phyloP scores from a whole-genome alignment of 1,140 invertebrate species.

The Heterodera carotae region DNA sequence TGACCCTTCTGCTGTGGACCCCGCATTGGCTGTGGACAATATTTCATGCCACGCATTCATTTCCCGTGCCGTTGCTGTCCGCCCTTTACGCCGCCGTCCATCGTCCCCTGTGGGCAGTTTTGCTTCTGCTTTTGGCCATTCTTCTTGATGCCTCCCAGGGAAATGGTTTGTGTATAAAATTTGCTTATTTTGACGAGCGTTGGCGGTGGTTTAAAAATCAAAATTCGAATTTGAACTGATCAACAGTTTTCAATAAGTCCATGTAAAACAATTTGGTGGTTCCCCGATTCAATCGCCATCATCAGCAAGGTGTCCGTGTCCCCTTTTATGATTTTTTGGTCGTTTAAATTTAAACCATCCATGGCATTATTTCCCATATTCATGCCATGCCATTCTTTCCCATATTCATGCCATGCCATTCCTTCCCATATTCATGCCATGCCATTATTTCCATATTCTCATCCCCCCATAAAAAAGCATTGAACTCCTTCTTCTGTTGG shows the following conservation, averaged over 20 bases:
- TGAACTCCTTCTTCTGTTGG: slow-evolving; percentile 44
- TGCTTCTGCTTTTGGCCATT: slow-evolving; percentile 32
- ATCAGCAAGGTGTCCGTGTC: neutral
- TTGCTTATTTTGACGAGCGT: neutral
- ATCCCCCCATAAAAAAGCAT: slow-evolving; percentile 16
- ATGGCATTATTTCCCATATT: too few species aligned
- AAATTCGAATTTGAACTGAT: too few species aligned
- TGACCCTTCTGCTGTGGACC: too few species aligned
- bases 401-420: too few species aligned
- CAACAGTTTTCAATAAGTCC: too few species aligned
- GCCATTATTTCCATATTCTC: too few species aligned
- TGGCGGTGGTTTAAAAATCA: neutral
- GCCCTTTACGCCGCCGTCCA: slow-evolving; percentile 40
- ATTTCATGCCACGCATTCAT: neutral
- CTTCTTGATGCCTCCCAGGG: slow-evolving; percentile 33
- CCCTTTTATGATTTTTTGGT: slow-evolving; percentile 2
- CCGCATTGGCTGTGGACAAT: slow-evolving; percentile 30
- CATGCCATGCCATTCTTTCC: too few species aligned
- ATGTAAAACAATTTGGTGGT: too few species aligned
- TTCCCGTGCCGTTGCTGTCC: neutral
- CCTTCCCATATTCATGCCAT: too few species aligned
- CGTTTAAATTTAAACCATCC: too few species aligned
- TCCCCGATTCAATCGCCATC: too few species aligned
- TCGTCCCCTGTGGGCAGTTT: slow-evolving; percentile 37
- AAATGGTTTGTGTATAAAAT: slow-evolving; percentile 45